Base-by-base conservation (phyloP, 2,113 vertebrate species). In the Arizona elegans region DNA sequence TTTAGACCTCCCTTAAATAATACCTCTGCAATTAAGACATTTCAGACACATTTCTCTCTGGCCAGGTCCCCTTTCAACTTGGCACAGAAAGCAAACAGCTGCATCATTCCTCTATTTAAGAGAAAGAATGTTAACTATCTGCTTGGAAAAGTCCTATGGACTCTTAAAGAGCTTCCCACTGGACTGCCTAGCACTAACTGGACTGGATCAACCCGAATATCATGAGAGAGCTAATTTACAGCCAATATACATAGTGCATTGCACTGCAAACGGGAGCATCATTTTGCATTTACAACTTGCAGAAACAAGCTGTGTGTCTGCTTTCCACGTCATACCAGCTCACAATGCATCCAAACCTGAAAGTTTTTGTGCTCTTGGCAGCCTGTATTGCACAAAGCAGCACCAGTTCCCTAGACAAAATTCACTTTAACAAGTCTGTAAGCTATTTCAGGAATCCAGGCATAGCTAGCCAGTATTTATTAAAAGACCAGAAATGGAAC, bases 11-110 rank as follows among this genome's bases (percentile, higher is more conserved):
- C 90, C 87, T 95, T 87, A 94, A 91, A 93, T 96, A 96, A 96
- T 93, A 95, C 95, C 95, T 97, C 92, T 81, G 96, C 95, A 96
- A 97, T 97, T 97, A 97, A 97, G 95, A 94, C 95, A 96, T 96
- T 96, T 94, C 95, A 96, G 95, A 93, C 94, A 94, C 62, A 92
- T 97, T 96, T 96, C 95, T 94, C 0, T 0, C 90, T 93, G 93
- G 95, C 95, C 95, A 93, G 94, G 96, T 97, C 96, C 94, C 95
- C 94, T 96, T 96, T 97, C 96, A 94, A 87, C 95, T 96, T 97
- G 96, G 95, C 96, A 97, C 33, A 89, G 94, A 94, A 91, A 95
- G 93, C 93, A 95, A 94, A 95, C 95, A 97, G 97, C 96, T 97
- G 95, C 95, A 94, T 29, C 21, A 62, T 96, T 95, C 93, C 91